Percentiles rank a stretch among this genome's conserved stretches.
phyloP scores from a whole-genome alignment of 1,140 invertebrate species.

The Brachionus manjavacas region DNA sequence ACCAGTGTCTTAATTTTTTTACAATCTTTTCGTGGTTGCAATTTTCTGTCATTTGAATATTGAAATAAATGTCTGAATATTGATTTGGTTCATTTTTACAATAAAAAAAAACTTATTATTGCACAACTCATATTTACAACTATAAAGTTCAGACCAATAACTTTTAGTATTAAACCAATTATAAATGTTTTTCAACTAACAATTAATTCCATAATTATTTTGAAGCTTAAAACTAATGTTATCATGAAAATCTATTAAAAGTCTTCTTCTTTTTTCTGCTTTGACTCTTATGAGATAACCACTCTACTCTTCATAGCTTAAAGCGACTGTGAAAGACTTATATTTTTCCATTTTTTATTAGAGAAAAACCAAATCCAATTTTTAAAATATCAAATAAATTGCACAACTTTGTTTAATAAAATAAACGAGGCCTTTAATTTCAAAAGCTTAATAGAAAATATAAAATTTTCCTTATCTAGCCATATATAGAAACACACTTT shows the following conservation, averaged over 20 bases:
- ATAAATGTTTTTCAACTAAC: not conserved
- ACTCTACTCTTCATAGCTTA: not conserved
- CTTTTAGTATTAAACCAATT: not conserved
- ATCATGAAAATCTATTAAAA: constrained; percentile 1
- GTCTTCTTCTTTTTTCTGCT: not conserved
- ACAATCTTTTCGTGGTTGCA: not conserved
- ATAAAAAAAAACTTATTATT: not conserved
- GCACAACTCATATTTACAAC: not conserved
- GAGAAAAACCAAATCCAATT: not conserved
- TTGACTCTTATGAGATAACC: not conserved
- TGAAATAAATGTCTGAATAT: not conserved
- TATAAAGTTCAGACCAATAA: not conserved
- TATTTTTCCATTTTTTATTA: not conserved
- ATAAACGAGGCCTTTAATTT: not conserved
- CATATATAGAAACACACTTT: not conserved
- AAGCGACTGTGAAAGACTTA: not conserved
- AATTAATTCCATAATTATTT: not conserved
- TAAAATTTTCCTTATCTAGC: not conserved
- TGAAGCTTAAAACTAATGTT: not conserved
- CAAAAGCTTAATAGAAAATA: not conserved
- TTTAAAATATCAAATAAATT: no score
- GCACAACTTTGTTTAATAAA: not conserved
- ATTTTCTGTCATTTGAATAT: not conserved
- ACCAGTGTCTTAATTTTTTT: not conserved
- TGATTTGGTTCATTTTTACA: not conserved